A percentile compares a stretch with the other conserved stretches of the same genome.
Conservation (phyloP, 2,113 vertebrate species). For the Terrapene triunguis region DNA sequence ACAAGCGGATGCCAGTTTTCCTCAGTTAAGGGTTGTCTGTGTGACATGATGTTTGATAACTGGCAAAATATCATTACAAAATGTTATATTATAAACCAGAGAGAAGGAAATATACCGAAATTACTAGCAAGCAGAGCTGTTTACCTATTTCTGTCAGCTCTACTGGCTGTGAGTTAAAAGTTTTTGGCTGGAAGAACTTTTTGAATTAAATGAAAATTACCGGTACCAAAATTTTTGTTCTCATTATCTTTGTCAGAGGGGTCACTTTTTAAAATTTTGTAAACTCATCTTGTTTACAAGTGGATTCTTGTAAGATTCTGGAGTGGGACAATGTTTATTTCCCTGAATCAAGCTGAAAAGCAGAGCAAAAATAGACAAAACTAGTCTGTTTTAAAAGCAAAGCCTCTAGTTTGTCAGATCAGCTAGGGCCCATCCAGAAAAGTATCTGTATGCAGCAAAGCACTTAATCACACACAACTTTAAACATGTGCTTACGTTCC, state of each 20-base stretch:
- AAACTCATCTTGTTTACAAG: background rate
- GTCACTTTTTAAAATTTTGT: conserved; percentile 11
- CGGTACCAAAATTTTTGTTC: background rate
- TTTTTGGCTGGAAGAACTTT: background rate
- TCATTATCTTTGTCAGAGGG: background rate
- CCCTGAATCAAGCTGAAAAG: background rate
- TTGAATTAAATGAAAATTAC: background rate
- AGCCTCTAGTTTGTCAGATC: background rate
- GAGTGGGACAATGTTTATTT: background rate
- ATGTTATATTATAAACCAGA: conserved; percentile 36
- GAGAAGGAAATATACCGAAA: conserved; percentile 4
- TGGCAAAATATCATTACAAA: conserved; percentile 45
- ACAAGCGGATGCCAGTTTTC: conserved; percentile 80
- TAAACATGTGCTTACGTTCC: background rate
- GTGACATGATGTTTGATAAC: conserved; percentile 73
- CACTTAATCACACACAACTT: background rate
- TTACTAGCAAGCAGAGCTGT: background rate
- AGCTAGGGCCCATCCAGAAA: background rate
- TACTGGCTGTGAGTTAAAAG: background rate
- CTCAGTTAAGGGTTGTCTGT: conserved; percentile 63
- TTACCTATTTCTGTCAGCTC: background rate
- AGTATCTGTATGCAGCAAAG: background rate
- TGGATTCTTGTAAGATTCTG: background rate
- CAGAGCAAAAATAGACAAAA: background rate
- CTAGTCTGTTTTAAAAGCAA: background rate